These are phyloP conservation scores for Lasioglossum albipes DNA, from an alignment of 1,140 invertebrate genomes.

Conservation along the genomic window DNA sequence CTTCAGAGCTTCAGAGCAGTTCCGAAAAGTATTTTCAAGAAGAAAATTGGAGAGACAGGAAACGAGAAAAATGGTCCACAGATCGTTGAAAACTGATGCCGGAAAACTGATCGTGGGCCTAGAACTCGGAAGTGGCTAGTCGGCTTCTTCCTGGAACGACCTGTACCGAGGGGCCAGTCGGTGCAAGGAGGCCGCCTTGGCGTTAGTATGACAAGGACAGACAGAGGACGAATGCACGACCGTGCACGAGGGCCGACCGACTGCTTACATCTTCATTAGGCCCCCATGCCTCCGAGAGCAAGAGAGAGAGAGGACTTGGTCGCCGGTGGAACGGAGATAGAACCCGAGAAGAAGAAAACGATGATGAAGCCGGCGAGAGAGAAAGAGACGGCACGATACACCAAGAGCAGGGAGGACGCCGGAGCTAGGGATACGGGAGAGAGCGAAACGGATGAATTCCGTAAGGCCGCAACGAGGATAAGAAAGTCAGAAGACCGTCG, in stretches of 20 bases:
- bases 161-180: conserved; percentile 52
- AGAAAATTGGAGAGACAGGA: too few species aligned
- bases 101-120: not conserved
- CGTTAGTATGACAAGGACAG: conserved; percentile 63
- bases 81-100: not conserved
- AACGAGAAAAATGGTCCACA: too few species aligned
- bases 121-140: conserved; percentile 44
- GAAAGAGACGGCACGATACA: not conserved
- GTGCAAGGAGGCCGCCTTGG: conserved; percentile 49
- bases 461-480: conserved; percentile 70
- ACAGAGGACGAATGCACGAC: conserved; percentile 73
- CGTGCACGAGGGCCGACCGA: conserved; percentile 75
- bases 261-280: conserved; percentile 81
- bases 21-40: too few species aligned
- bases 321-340: conserved; percentile 7
- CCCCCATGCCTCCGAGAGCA: conserved; percentile 68
- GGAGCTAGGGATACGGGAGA: conserved; percentile 33
- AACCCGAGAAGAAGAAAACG: conserved; percentile 36
- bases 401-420: conserved; percentile 17
- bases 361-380: conserved; percentile 49
- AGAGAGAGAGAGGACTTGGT: conserved; percentile 49
- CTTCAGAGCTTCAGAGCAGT: too few species aligned
- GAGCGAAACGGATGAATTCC: conserved; percentile 54
- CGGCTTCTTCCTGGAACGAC: conserved; percentile 54
- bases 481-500: conserved; percentile 70